Evolutionary conservation across 2,113 vertebrate species (phyloP), one percentile per base, ranked within the genome.

Genomic region (Rhinopomastus cyanomelas): DNA sequence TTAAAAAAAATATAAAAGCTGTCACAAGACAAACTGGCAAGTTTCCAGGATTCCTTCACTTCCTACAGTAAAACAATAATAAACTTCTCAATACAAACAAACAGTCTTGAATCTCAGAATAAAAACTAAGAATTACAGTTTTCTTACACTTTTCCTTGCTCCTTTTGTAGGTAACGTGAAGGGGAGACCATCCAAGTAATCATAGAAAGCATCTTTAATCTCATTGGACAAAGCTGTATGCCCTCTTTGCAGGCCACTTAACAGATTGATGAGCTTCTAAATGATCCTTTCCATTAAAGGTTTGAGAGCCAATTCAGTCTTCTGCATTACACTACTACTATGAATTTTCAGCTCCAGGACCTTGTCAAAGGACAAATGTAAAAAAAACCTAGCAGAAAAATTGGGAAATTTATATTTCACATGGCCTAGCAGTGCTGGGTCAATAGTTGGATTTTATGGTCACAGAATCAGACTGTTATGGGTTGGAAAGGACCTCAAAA

Each of bases 1-100:
- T 80, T 55, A 57, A 87, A 60, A 82, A 67, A 75, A 51, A 42
- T 44, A 65, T 72, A 85, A 67, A 49, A 13, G 1, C 10, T 77
- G 76, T 95, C 85, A 88, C 56, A 59, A 93, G 91, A 80, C 52
- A 72, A 68, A 88, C 60, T 48, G 68, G 81, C 89, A 82, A 4
- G 5, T 69, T 67, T 79, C 82, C 87, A 95, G 68, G 83, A 88
- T 11, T 64, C 59, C 27, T 94, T 87, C 2, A 8, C 74, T 92
- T 95, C 73, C 77, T 65, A 64, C 14, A 68, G 19, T 0, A 79
- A 57, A 60, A 12, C 59, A 71, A 66, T 6, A 4, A 81, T 66
- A 76, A 93, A 72, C 48, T 73, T 72, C 79, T 59, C 55, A 62
- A 53, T 26, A 62, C 14, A 76, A 91, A 88, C 64, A 93, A 29